Evolutionary conservation across 2,888 invertebrate species (phyloP).

Genomic region (Gisinianus flammeolus): DNA sequence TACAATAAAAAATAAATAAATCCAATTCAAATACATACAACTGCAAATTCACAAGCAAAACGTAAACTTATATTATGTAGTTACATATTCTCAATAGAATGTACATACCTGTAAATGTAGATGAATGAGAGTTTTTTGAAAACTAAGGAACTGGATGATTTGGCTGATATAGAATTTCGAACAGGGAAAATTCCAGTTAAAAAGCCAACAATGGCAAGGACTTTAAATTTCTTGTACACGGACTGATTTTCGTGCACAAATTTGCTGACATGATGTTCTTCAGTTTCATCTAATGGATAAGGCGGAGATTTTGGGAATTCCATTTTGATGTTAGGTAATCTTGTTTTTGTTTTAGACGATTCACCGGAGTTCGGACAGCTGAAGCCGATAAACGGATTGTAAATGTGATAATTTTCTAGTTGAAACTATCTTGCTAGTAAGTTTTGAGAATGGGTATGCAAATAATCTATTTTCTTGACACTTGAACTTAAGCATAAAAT

Average conservation of each 20-base stretch:
- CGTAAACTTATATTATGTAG: background rate
- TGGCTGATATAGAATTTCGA: background rate
- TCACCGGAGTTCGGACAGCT: no score
- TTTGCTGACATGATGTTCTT: no score
- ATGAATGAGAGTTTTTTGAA: slow-evolving; percentile 11
- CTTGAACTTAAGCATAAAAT: no score
- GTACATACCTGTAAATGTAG: slow-evolving; percentile 9
- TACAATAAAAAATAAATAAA: background rate
- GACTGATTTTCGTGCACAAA: background rate
- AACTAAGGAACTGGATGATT: background rate
- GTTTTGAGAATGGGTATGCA: no score
- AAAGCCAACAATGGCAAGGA: slow-evolving; percentile 4
- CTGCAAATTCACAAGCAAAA: background rate
- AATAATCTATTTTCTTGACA: no score
- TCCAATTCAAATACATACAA: background rate
- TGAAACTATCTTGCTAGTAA: no score
- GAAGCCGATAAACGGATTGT: no score
- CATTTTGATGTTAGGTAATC: no score
- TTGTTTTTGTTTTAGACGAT: no score
- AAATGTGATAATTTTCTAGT: no score
- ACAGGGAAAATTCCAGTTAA: slow-evolving; percentile 34
- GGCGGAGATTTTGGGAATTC: no score
- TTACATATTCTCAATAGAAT: background rate
- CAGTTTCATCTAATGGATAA: no score
- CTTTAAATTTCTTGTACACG: slow-evolving; percentile 13